phyloP scores from a whole-genome alignment of 1,140 invertebrate species.

The Paracyclopina nana region DNA sequence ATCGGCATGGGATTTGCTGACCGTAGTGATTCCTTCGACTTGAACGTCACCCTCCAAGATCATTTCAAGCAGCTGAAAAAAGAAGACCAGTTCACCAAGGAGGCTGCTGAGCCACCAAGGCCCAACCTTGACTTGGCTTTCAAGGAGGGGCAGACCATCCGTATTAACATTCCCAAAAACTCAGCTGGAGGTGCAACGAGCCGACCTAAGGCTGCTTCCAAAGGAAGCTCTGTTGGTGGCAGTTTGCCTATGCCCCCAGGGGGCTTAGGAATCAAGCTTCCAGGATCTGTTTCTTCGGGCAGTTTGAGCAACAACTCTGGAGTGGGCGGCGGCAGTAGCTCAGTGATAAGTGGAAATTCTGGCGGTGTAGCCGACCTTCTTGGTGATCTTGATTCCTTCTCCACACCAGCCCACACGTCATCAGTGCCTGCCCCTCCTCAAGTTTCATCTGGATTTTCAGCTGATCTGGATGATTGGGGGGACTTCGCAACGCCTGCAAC shows the following conservation, averaged over 20 bases:
- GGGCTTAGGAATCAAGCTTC: too few species aligned
- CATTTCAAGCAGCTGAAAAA: slow-evolving; percentile 94
- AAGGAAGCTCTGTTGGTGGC: neutral
- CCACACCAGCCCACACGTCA: too few species aligned
- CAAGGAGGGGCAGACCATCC: slow-evolving; percentile 95
- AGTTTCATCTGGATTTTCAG: too few species aligned
- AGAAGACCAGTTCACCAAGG: slow-evolving; percentile 46
- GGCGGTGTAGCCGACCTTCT: too few species aligned
- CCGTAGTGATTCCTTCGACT: slow-evolving; percentile 93
- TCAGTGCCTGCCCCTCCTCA: too few species aligned
- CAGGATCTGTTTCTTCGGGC: too few species aligned
- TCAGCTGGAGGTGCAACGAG: neutral
- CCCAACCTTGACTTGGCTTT: slow-evolving; percentile 85
- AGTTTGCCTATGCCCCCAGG: neutral
- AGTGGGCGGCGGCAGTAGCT: too few species aligned
- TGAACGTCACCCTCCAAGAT: slow-evolving; percentile 95
- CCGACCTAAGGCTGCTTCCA: neutral
- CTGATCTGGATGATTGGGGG: too few species aligned
- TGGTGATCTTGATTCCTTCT: too few species aligned
- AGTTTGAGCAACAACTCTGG: too few species aligned
- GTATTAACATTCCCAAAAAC: slow-evolving; percentile 55
- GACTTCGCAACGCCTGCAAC: too few species aligned
- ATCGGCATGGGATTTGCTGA: slow-evolving; percentile 94
- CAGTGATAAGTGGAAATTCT: too few species aligned
- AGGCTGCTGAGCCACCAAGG: slow-evolving; percentile 30